A percentile compares a stretch with the other conserved stretches of the same genome.
These are phyloP conservation scores for Empidonax traillii DNA, from an alignment of 2,113 vertebrate genomes.

Conservation along the genomic window DNA sequence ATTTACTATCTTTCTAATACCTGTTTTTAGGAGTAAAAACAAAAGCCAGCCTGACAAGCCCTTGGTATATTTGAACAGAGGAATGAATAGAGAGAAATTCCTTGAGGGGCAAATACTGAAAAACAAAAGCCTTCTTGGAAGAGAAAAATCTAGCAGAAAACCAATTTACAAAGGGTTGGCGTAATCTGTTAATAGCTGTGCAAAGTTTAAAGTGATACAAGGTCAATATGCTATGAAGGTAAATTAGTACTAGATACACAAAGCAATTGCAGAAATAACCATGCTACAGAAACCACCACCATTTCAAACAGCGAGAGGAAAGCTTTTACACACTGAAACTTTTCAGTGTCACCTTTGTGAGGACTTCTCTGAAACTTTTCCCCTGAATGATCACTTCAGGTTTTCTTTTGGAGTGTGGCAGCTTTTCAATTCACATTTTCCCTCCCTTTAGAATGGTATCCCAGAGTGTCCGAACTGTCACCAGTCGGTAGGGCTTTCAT, in stretches of 20 bases:
- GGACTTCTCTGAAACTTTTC: neutral
- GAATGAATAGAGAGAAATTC: slow-evolving; percentile 30
- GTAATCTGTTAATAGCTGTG: slow-evolving; percentile 49
- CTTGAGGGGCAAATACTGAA: slow-evolving; percentile 37
- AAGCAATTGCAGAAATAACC: slow-evolving; percentile 20
- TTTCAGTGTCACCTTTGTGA: slow-evolving; percentile 3
- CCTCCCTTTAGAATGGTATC: neutral
- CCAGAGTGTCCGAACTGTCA: neutral
- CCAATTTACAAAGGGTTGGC: neutral
- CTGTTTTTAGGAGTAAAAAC: slow-evolving; percentile 21
- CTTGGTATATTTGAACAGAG: slow-evolving; percentile 31
- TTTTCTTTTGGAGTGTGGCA: neutral
- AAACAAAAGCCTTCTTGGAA: neutral
- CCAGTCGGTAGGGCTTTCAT: neutral
- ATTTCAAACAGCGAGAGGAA: neutral
- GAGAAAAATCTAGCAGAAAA: neutral
- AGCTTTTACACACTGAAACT: neutral
- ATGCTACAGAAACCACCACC: neutral
- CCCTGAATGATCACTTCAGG: neutral
- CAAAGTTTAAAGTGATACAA: slow-evolving; percentile 30
- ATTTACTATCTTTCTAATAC: slow-evolving; percentile 42
- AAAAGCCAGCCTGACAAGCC: slow-evolving; percentile 8
- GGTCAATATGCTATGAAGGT: slow-evolving; percentile 4
- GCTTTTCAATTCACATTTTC: neutral
- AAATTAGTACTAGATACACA: slow-evolving; percentile 9